Evolutionary conservation across 2,888 invertebrate species (phyloP).

Genomic region (Limnephilus lunatus): DNA sequence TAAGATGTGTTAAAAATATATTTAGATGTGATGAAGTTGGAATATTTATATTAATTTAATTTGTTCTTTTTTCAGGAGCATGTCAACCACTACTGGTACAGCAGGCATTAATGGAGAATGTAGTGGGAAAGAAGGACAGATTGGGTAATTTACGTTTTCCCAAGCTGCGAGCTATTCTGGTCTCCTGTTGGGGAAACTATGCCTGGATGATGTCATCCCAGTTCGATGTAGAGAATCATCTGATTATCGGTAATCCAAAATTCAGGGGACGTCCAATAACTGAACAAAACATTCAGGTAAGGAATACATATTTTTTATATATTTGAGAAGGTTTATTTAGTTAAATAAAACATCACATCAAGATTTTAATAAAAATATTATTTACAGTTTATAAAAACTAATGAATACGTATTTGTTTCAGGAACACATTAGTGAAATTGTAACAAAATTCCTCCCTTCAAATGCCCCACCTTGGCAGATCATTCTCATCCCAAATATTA

Average conservation of each 20-base stretch:
- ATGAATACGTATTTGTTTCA: constrained; percentile 69
- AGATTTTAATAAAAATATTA: background rate
- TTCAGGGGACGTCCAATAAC: constrained; percentile 84
- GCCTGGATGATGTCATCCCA: constrained; percentile 82
- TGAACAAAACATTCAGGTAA: constrained; percentile 86
- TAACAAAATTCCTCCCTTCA: constrained; percentile 85
- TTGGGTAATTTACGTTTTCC: constrained; percentile 81
- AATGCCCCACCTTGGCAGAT: constrained; percentile 90
- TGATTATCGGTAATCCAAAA: constrained; percentile 80
- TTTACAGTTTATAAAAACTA: constrained; percentile 25
- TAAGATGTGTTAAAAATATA: too few species aligned
- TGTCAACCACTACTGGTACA: constrained; percentile 78
- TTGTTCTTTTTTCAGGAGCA: constrained; percentile 68
- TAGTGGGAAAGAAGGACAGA: constrained; percentile 78
- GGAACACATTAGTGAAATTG: constrained; percentile 87
- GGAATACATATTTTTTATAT: background rate
- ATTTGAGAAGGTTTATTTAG: background rate
- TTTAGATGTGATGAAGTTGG: background rate
- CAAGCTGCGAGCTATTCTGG: constrained; percentile 81
- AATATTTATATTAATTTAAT: background rate
- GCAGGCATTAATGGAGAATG: constrained; percentile 73
- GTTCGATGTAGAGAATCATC: constrained; percentile 84
- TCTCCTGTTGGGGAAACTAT: constrained; percentile 87
- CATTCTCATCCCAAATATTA: constrained; percentile 81
- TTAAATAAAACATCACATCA: background rate